Evolutionary conservation across 2,797 vertebrate species (phyloP).

Genomic region (Amblyopsis hoosieri): DNA sequence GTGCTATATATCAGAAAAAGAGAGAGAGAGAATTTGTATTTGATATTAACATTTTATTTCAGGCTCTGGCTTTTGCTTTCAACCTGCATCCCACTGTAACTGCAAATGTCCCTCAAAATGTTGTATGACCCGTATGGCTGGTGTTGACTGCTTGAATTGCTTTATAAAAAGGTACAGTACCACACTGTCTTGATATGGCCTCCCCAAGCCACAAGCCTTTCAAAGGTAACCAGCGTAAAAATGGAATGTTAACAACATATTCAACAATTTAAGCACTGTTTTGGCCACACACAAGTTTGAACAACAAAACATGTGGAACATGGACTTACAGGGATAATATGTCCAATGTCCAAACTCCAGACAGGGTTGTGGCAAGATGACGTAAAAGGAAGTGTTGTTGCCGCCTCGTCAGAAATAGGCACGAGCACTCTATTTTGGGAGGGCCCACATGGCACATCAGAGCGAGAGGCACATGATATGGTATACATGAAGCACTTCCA

Average conservation of each 20-base stretch:
- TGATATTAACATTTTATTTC: not conserved
- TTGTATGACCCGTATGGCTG: not conserved
- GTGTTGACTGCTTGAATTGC: slow-evolving; percentile 11
- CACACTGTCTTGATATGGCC: slow-evolving; percentile 4
- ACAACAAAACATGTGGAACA: not conserved
- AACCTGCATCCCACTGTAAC: not conserved
- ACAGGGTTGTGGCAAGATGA: not conserved
- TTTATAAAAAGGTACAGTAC: slow-evolving; percentile 5
- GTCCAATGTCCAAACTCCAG: not conserved
- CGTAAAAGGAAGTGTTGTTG: not conserved
- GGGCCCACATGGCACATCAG: no score
- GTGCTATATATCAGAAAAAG: not conserved
- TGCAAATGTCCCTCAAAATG: not conserved
- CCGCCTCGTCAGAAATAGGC: slow-evolving; percentile 1
- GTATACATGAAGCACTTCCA: not conserved
- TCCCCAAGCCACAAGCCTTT: slow-evolving; percentile 3
- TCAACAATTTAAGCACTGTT: not conserved
- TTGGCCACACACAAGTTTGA: not conserved
- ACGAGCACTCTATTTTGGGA: no score
- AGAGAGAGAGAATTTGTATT: not conserved
- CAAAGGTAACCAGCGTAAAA: slow-evolving; percentile 3
- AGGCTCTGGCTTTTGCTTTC: not conserved
- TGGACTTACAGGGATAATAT: not conserved
- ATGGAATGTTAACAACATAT: not conserved
- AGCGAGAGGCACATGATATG: not conserved